Conservation (phyloP, 2,888 invertebrate genomes). For the Tolmerus cingulatus region DNA sequence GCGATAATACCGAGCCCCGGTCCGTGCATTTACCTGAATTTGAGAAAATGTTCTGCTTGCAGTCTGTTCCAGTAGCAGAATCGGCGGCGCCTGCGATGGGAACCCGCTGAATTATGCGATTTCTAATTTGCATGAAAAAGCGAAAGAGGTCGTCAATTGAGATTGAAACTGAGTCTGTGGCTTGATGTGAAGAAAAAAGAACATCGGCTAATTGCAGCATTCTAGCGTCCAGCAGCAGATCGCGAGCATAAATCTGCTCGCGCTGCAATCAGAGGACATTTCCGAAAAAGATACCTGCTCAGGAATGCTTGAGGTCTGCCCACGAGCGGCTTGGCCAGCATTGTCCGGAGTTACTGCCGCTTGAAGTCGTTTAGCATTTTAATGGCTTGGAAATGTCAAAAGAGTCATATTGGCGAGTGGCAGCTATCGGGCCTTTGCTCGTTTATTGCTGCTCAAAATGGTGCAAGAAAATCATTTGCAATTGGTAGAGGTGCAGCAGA, state of each 20-base stretch:
- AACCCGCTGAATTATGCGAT: slow-evolving; percentile 6
- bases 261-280: neutral
- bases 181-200: neutral
- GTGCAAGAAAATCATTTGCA: neutral
- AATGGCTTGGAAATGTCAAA: slow-evolving; percentile 14
- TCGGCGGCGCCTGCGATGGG: neutral
- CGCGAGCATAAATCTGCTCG: neutral
- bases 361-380: slow-evolving; percentile 1
- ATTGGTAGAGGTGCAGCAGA: neutral
- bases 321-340: neutral
- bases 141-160: slow-evolving; percentile 6
- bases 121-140: slow-evolving; percentile 22
- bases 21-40: slow-evolving; percentile 46
- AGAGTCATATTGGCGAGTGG: neutral
- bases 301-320: neutral
- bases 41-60: slow-evolving; percentile 18
- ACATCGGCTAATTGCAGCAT: neutral
- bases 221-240: neutral
- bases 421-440: neutral
- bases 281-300: neutral
- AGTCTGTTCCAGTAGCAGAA: slow-evolving; percentile 13
- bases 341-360: neutral
- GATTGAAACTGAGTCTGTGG: neutral
- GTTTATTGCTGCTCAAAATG: neutral
- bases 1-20: slow-evolving; percentile 31